phyloP scores from a whole-genome alignment of 1,140 invertebrate genomes.

The Cherax destructor region DNA sequence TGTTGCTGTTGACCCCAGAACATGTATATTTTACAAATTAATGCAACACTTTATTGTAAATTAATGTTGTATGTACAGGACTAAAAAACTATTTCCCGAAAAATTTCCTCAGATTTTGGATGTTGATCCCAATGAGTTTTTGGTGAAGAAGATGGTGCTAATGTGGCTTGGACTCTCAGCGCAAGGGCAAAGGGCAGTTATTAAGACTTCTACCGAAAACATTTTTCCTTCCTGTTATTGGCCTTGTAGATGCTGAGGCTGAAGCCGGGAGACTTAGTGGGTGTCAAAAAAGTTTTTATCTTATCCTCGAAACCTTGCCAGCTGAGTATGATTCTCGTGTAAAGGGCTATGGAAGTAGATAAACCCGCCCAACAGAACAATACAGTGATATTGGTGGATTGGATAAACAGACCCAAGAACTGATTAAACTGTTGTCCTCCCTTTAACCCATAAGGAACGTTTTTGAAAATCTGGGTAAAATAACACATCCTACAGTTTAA shows the following conservation, averaged over 20 bases:
- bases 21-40: too few species aligned
- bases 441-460: conserved; percentile 99
- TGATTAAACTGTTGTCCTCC: conserved; percentile 98
- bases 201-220: conserved; percentile 99
- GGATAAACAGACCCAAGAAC: conserved; percentile 96
- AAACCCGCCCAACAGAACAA: conserved; percentile 98
- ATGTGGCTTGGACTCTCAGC: conserved; percentile 97
- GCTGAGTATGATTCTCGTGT: conserved; percentile 99
- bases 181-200: conserved; percentile 99
- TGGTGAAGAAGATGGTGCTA: conserved; percentile 98
- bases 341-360: conserved; percentile 99
- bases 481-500: not conserved
- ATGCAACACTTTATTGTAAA: too few species aligned
- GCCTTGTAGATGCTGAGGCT: conserved; percentile 96
- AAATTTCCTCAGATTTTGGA: conserved; percentile 84
- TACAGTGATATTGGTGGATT: conserved; percentile 99
- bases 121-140: conserved; percentile 97
- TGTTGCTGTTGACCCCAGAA: too few species aligned
- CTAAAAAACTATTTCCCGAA: too few species aligned
- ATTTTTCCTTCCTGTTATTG: conserved; percentile 99
- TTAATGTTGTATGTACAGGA: too few species aligned
- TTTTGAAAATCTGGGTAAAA: conserved; percentile 92
- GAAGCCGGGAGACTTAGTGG: conserved; percentile 98
- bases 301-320: conserved; percentile 97
- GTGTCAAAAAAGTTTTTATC: conserved; percentile 99